Evolutionary conservation across 1,140 invertebrate genomes (phyloP).

Genomic region (Asbolus verrucosus): DNA sequence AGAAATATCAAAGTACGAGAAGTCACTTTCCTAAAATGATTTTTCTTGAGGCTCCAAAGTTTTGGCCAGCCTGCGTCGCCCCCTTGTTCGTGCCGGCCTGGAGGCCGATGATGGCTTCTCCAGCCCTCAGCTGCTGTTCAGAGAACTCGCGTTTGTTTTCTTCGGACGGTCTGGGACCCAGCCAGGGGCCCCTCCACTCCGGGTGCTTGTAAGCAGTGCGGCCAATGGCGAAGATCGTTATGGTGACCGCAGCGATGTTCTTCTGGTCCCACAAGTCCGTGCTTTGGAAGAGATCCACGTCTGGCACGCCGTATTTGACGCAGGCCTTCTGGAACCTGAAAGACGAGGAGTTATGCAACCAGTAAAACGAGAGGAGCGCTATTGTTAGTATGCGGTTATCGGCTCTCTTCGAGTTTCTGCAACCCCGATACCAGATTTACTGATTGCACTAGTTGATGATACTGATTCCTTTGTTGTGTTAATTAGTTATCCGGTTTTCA

Average conservation of each 20-base stretch:
- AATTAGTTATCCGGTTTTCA: slow-evolving; percentile 42
- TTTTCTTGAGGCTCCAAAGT: slow-evolving; percentile 88
- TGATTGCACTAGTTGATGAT: slow-evolving; percentile 61
- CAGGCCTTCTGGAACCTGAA: slow-evolving; percentile 89
- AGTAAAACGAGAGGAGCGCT: slow-evolving; percentile 7
- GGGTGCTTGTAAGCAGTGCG: slow-evolving; percentile 87
- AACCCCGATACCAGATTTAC: slow-evolving; percentile 52
- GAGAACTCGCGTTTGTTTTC: slow-evolving; percentile 91
- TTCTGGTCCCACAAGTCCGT: slow-evolving; percentile 94
- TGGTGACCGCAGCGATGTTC: slow-evolving; percentile 90
- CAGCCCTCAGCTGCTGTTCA: slow-evolving; percentile 87
- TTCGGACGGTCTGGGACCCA: slow-evolving; percentile 87
- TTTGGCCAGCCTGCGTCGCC: slow-evolving; percentile 89
- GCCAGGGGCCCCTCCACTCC: slow-evolving; percentile 86
- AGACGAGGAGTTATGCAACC: slow-evolving; percentile 34
- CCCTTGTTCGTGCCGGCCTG: slow-evolving; percentile 94
- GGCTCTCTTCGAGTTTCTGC: slow-evolving; percentile 42
- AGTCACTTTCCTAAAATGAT: slow-evolving; percentile 84
- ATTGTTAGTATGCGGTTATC: neutral
- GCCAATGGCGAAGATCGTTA: slow-evolving; percentile 89
- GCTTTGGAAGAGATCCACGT: slow-evolving; percentile 93
- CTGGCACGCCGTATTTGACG: slow-evolving; percentile 87
- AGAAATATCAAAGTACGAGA: neutral
- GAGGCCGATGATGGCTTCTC: slow-evolving; percentile 87
- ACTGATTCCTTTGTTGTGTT: slow-evolving; percentile 54